phyloP scores from a whole-genome alignment of 2,888 invertebrate genomes.

The Pollenia angustigena region DNA sequence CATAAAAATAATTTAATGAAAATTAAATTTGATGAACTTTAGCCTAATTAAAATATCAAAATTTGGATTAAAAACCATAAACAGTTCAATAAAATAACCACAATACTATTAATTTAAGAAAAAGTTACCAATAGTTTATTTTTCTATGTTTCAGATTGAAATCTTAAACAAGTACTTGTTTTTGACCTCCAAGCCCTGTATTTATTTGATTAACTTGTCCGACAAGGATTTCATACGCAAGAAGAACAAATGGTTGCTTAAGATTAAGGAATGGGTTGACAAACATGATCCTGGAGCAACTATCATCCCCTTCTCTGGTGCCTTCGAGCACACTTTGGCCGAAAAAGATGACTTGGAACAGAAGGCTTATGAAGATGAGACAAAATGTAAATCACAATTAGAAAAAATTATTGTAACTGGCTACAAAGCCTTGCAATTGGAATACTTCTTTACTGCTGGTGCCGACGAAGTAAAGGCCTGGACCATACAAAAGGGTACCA shows the following conservation, averaged over 20 bases:
- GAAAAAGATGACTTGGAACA: constrained; percentile 93
- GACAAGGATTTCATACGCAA: constrained; percentile 99
- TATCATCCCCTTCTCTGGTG: constrained; percentile 98
- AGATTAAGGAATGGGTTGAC: constrained; percentile 99
- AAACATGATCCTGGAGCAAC: constrained; percentile 96
- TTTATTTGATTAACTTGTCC: constrained; percentile 98
- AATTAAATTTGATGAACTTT: no score
- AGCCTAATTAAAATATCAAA: no score
- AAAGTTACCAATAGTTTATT: neutral
- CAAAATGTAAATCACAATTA: constrained; percentile 92
- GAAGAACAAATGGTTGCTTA: constrained; percentile 98
- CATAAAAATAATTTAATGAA: no score
- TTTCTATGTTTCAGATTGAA: constrained; percentile 90
- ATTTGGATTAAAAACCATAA: no score
- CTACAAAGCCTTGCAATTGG: constrained; percentile 97
- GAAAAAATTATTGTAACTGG: constrained; percentile 99
- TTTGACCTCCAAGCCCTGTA: constrained; percentile 98
- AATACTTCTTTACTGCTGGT: constrained; percentile 99
- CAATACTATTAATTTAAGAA: constrained; percentile 5
- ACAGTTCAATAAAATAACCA: no score
- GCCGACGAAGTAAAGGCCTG: constrained; percentile 99
- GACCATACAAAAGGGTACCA: constrained; percentile 99
- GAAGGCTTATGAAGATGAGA: constrained; percentile 92
- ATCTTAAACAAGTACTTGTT: constrained; percentile 97
- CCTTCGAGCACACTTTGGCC: constrained; percentile 92